Evolutionary conservation across 1,140 invertebrate species (phyloP), one percentile per base, ranked within the genome.

Genomic region (Drosophila subpulchrella): DNA sequence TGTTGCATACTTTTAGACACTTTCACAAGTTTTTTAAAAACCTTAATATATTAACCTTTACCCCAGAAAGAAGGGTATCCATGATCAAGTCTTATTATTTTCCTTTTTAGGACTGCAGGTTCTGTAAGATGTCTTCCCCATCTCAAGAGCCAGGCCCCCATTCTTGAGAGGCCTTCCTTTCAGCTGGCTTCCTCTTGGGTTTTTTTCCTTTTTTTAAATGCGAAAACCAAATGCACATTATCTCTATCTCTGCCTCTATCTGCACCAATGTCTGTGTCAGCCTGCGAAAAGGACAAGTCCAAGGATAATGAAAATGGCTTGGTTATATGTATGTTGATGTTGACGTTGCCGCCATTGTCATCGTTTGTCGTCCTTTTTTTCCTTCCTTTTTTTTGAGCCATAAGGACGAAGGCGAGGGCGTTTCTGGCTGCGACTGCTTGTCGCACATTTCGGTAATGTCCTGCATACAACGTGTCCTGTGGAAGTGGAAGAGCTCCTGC

Each of bases 271-370:
- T 73, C 68, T 62, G 51, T 75, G 38, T 75, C 50, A 58, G 74
- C 44, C 74, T 75, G 71, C 54, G 30, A 77, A 76, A 77, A 73
- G 65, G 57, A 70, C 72, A 82, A 78, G 75, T 73, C 79, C 84
- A 83, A 88, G 83, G 75, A 86, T 88, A 86, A 83, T 88, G 79
- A 86, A 79, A 86, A 89, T 83, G 75, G 63, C 59, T 38, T 36
- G 53, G 53, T 73, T 70, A 54, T 77, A 24, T 75, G 54, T 63
- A 41, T 56, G 67, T 73, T 57, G 59, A 51, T 72, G 68, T 66
- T 75, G 71, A 34, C 55, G 54, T 46, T 76, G 74, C 65, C 75
- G 56, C 53, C 61, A 71, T 78, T 85, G 74, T 81, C 65, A 41
- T 56, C 66, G 65, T 39, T 17, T 42, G 38, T 39, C 50, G 57